Base-by-base conservation (phyloP, 2,888 invertebrate genomes). In the Agelastica alni region DNA sequence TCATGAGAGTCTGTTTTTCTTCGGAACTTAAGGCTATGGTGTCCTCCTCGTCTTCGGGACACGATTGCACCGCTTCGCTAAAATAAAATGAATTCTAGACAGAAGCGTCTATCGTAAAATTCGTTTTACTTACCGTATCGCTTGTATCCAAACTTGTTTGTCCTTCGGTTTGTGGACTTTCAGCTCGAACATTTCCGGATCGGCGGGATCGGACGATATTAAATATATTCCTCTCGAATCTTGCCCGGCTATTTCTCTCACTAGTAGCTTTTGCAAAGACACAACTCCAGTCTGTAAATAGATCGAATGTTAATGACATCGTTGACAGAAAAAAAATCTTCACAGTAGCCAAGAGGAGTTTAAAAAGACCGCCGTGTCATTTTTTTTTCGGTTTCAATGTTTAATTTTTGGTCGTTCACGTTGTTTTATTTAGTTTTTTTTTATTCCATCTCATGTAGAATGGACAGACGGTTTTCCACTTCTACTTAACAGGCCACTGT, bases 151-250 rank as follows among this genome's bases (percentile, higher is more conserved):
- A 7, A 84, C 79, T 69, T 89, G 89, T 71, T 93, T 91, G 69
- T 96, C 94, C 75, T 93, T 92, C 20, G 93, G 93, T 60, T 90
- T 85, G 69, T 92, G 91, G 17, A 88, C 86, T 71, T 95, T 87
- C 46, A 97, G 79, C 74, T 96, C 96, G 74, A 96, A 96, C 96
- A 97, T 96, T 80, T 96, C 96, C 0, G 96, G 96, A 71, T 91
- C 91, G 3, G 87, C 83, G 3, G 93, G 92, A 70, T 93, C 93
- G 64, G 93, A 93, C 62, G 92, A 93, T 67, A 97, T 95, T 49
- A 97, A 84, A 78, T 96, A 96, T 69, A 97, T 87, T 0, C 94
- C 93, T 2, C 91, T 82, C 2, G 88, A 88, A 70, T 93, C 92
- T 51, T 91, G 90, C 47, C 95, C 94, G 0, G 96, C 95, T 74